Evolutionary conservation across 2,113 vertebrate species (phyloP).

Genomic region (Oryzias woworae): DNA sequence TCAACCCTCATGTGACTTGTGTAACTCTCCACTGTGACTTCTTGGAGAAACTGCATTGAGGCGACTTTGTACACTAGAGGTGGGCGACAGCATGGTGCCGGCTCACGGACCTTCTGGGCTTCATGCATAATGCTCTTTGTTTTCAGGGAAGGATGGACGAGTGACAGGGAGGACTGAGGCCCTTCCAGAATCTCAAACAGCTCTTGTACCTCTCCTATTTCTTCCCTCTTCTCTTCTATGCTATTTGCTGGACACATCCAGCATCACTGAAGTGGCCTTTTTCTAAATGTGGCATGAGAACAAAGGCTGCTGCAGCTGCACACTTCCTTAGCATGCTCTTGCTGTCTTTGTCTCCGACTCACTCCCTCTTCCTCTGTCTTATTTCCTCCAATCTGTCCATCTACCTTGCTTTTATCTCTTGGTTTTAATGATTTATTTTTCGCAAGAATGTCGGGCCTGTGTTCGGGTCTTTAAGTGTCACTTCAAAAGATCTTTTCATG

Average conservation of each 20-base stretch:
- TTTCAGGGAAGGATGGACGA: conserved; percentile 67
- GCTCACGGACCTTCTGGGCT: conserved; percentile 76
- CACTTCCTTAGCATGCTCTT: conserved; percentile 50
- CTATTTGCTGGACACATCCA: conserved; percentile 54
- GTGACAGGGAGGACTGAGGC: conserved; percentile 69
- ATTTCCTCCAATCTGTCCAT: conserved; percentile 20
- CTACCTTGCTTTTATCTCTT: conserved; percentile 50
- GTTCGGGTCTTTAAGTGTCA: conserved; percentile 32
- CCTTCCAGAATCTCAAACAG: conserved; percentile 73
- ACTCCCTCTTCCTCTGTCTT: conserved; percentile 25
- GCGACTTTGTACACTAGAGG: conserved; percentile 54
- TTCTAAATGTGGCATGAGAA: conserved; percentile 67
- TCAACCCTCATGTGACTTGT: conserved; percentile 62
- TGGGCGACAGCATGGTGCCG: conserved; percentile 66
- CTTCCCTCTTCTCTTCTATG: conserved; percentile 34
- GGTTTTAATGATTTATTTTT: conserved; percentile 58
- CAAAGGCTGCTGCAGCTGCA: conserved; percentile 45
- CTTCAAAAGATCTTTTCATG: conserved; percentile 43
- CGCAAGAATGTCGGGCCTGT: conserved; percentile 47
- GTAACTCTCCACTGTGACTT: conserved; percentile 49
- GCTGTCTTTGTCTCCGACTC: conserved; percentile 27
- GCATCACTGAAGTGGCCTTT: conserved; percentile 67
- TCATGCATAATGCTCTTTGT: conserved; percentile 85
- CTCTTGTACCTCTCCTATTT: conserved; percentile 43
- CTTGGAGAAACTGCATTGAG: conserved; percentile 40